phyloP scores from a whole-genome alignment of 2,888 invertebrate genomes.

The Drosophila flavopinicola region DNA sequence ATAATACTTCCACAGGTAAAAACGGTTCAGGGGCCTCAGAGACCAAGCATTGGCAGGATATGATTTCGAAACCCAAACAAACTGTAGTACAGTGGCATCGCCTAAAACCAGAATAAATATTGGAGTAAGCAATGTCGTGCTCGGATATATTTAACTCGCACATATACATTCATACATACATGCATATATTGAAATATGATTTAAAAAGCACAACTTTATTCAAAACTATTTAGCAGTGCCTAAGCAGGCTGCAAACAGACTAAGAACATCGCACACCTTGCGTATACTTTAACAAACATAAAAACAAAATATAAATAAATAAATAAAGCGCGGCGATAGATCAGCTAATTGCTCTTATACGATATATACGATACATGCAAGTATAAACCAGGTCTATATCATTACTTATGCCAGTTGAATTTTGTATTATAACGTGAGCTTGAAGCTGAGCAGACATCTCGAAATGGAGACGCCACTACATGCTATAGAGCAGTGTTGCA shows the following conservation, averaged over 20 bases:
- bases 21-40: conserved; percentile 97
- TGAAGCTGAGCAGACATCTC: conserved; percentile 15
- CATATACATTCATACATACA: conserved; percentile 24
- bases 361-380: too few relatives aligned
- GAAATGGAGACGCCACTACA: neutral
- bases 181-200: conserved; percentile 22
- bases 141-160: conserved; percentile 4
- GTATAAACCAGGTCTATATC: conserved; percentile 19
- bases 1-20: conserved; percentile 87
- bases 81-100: conserved; percentile 99
- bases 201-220: conserved; percentile 2
- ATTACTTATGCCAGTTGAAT: conserved; percentile 23
- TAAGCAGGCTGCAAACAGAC: conserved; percentile 11
- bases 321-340: conserved; percentile 10
- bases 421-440: conserved; percentile 19
- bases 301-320: neutral
- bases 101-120: conserved; percentile 93
- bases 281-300: conserved; percentile 7
- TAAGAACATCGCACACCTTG: conserved; percentile 13
- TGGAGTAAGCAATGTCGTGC: conserved; percentile 9
- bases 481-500: neutral
- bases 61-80: conserved; percentile 98
- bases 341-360: conserved; percentile 10
- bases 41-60: conserved; percentile 99
- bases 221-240: conserved; percentile 9